phyloP scores from a whole-genome alignment of 2,113 vertebrate species.

The Sula dactylatra region DNA sequence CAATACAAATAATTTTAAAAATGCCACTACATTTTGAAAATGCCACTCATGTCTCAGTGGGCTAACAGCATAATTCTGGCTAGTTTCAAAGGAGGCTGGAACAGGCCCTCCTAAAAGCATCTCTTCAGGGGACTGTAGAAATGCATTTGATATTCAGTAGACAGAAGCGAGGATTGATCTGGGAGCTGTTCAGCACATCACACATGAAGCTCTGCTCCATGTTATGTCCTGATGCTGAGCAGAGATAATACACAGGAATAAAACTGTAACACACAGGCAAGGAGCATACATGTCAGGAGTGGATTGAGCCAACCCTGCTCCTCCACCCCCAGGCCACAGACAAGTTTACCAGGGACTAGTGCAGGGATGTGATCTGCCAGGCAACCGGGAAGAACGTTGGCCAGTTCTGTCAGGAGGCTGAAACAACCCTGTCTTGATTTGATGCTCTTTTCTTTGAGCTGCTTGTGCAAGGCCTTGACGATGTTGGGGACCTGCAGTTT shows the following conservation, averaged over 20 bases:
- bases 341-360: slow-evolving; percentile 82
- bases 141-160: neutral
- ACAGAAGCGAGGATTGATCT: neutral
- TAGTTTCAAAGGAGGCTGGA: neutral
- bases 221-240: neutral
- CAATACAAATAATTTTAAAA: neutral
- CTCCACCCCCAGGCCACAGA: neutral
- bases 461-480: slow-evolving; percentile 87
- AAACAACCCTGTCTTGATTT: slow-evolving; percentile 91
- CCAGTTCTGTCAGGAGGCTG: slow-evolving; percentile 85
- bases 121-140: neutral
- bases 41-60: neutral
- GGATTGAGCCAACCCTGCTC: neutral
- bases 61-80: neutral
- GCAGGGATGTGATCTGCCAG: slow-evolving; percentile 85
- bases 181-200: neutral
- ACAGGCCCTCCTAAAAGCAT: neutral
- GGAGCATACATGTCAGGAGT: accelerated
- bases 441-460: slow-evolving; percentile 87
- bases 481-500: slow-evolving; percentile 82
- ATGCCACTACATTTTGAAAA: neutral
- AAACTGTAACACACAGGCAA: neutral
- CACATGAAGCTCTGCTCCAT: neutral
- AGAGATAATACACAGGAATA: neutral
- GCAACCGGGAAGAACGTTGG: slow-evolving; percentile 81